Base-by-base conservation (phyloP, 1,140 invertebrate genomes). In the Procambarus clarkii region DNA sequence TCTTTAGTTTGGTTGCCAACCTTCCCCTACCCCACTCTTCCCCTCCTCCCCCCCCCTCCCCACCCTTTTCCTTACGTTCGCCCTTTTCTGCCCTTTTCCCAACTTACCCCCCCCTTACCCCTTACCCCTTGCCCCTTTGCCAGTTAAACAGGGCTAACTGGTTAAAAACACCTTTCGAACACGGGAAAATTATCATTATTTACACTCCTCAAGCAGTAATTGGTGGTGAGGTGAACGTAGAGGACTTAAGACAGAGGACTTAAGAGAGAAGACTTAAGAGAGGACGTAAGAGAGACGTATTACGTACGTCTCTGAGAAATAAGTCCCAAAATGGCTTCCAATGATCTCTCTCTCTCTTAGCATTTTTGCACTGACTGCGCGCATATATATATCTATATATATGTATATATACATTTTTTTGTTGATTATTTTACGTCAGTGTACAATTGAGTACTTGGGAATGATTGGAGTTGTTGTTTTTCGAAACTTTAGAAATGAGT, bases 401-500 rank as follows among this genome's bases (percentile, higher is more conserved):
- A n/a, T n/a, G n/a, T n/a, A n/a, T n/a, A n/a, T n/a, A n/a, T n/a
- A n/a, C n/a, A n/a, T 18, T 84, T 91, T 91, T 91, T 85, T 91
- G 82, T 91, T 74, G 77, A 64, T 87, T 87, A 85, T 85, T 91
- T 91, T 91, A 84, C 84, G 88, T 85, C 88, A 91, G 77, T 91
- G 82, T 91, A 91, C 82, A 78, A 85, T 60, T 60, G 88, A 85
- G 88, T 78, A 91, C 88, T 91, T 91, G 88, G 88, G 24, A 91
- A 91, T 91, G 88, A 91, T 91, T 91, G 88, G 88, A 91, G 71
- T 91, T 91, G 88, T 91, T 91, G 88, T 91, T 91, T 91, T 91
- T 91, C 88, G 88, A 85, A 91, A 91, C 88, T 91, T 91, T 91
- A 91, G 88, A 91, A 91, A 91, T 91, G 88, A 91, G 88, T 91